Evolutionary conservation across 2,797 vertebrate species (phyloP).

Genomic region (Pyrocephalus nanus): DNA sequence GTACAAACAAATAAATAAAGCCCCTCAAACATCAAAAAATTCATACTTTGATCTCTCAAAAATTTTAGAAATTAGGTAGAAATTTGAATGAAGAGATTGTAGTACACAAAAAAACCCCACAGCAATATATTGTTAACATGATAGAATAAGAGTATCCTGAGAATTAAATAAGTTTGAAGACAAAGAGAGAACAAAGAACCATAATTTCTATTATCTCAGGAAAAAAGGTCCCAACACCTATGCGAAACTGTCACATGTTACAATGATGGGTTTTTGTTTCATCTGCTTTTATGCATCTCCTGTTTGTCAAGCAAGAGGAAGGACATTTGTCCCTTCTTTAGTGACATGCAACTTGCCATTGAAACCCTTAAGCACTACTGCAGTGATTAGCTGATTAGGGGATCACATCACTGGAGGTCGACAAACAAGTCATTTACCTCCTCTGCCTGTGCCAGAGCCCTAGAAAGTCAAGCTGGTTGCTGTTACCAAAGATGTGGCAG

Average conservation of each 20-base stretch:
- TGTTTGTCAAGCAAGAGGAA: not conserved
- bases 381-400: not conserved
- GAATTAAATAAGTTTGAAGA: not conserved
- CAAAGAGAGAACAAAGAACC: not conserved
- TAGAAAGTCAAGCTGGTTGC: not conserved
- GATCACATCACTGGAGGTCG: rapidly evolving
- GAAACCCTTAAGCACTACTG: not conserved
- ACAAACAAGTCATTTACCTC: not conserved
- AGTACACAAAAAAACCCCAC: rapidly evolving
- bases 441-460: not conserved
- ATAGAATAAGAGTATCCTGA: not conserved
- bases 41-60: not conserved
- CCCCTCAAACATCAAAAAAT: not conserved
- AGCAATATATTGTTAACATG: not conserved
- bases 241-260: not conserved
- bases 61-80: not conserved
- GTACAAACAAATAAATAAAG: not conserved
- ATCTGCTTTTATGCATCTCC: rapidly evolving
- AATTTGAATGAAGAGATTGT: not conserved
- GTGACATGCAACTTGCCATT: not conserved
- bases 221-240: not conserved
- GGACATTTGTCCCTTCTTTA: not conserved
- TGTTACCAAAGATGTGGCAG: not conserved
- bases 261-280: not conserved
- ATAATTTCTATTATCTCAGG: not conserved